Evolutionary conservation across 2,888 invertebrate species (phyloP), one percentile per base, ranked within the genome.

Genomic region (Sclerodermus sp.): DNA sequence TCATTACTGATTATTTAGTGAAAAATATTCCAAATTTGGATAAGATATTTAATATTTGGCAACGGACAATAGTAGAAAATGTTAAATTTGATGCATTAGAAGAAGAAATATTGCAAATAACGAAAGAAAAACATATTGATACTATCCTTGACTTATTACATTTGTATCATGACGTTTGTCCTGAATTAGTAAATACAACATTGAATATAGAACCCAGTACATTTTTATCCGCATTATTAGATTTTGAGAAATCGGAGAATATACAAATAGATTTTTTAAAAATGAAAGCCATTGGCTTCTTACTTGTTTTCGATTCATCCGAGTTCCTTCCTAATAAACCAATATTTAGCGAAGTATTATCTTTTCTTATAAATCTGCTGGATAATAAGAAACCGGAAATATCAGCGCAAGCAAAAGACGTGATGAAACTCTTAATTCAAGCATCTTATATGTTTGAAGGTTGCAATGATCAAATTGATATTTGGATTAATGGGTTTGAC

Each of bases 401-500:
- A 2, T 51, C 60, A 12, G 45, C 45, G 2, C 53, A 84, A 71
- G 82, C 84, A 2, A 84, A 83, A 49, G 74, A 78, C 42, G 81
- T 85, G 2, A 72, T 88, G 18, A 76, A 77, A 41, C 79, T 77
- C 42, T 81, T 90, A 50, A 82, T 91, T 18, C 81, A 79, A 60
- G 85, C 82, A 50, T 85, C 86, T 0, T 81, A 82, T 4, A 80
- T 88, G 57, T 90, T 90, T 70, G 85, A 87, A 67, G 82, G 82
- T 15, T 84, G 83, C 56, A 79, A 80, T 54, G 79, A 82, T 48
- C 89, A 91, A 78, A 83, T 89, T 37, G 83, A 87, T 69, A 79
- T 89, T 50, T 86, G 90, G 83, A 73, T 88, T 23, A 83, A 87
- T 61, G 81, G 64, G 71, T 79, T 57, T 51, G 77, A 40, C 49